Conservation (phyloP, 2,113 vertebrate species). For the Ammodytes dubius region DNA sequence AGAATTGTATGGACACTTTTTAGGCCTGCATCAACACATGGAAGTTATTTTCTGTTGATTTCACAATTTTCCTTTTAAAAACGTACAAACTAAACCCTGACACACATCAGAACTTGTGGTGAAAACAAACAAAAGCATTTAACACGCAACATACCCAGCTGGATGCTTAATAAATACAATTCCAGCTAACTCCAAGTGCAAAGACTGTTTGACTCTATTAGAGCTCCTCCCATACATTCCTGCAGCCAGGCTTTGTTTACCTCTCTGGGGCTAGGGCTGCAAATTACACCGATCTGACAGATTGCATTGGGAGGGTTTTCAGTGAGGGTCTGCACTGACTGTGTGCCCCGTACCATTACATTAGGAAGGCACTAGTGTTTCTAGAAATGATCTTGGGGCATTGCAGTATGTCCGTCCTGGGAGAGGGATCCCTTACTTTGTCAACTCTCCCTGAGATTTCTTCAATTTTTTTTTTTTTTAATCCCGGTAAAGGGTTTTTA, state of each 20-base stretch:
- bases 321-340: not conserved
- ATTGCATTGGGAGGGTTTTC: conserved; percentile 22
- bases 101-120: not conserved
- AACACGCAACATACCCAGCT: not conserved
- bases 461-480: too few species aligned
- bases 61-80: not conserved
- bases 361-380: conserved; percentile 5
- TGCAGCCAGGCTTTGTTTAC: conserved; percentile 54
- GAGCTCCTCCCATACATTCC: conserved; percentile 60
- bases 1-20: not conserved
- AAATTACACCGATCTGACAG: conserved; percentile 60
- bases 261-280: conserved; percentile 30
- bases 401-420: too few species aligned
- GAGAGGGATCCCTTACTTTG: too few species aligned
- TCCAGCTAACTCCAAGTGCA: conserved; percentile 4
- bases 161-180: conserved; percentile 7
- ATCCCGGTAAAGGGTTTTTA: too few species aligned
- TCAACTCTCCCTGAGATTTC: too few species aligned
- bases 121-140: not conserved
- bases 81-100: not conserved
- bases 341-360: conserved; percentile 8
- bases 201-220: conserved; percentile 10
- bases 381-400: not conserved
- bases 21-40: not conserved
- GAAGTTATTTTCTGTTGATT: not conserved